phyloP scores from a whole-genome alignment of 2,888 invertebrate genomes.

The Phengaris alcon region DNA sequence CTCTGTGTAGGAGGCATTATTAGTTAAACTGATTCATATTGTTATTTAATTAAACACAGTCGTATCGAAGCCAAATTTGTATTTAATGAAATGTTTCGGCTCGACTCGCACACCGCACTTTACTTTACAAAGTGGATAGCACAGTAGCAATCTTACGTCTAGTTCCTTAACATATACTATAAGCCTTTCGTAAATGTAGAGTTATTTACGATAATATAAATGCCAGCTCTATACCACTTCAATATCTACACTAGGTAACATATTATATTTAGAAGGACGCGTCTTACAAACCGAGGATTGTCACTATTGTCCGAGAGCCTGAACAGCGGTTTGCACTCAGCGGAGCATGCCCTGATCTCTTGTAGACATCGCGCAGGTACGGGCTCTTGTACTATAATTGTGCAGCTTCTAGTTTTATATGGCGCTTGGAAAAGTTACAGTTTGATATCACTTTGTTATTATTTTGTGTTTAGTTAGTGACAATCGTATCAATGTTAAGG shows the following conservation, averaged over 20 bases:
- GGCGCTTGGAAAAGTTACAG: neutral
- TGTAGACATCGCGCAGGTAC: slow-evolving; percentile 36
- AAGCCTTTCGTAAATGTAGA: too few relatives aligned
- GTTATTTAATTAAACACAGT: too few relatives aligned
- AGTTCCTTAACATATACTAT: too few relatives aligned
- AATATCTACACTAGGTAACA: slow-evolving; percentile 7
- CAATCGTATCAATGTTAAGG: too few relatives aligned
- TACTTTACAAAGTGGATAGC: too few relatives aligned
- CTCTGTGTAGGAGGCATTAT: too few relatives aligned
- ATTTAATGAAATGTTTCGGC: too few relatives aligned
- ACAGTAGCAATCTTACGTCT: too few relatives aligned
- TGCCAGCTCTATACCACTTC: neutral
- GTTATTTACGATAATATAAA: neutral
- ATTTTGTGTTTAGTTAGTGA: neutral
- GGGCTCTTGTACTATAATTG: slow-evolving; percentile 26
- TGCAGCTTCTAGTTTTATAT: slow-evolving; percentile 13
- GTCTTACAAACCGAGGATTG: slow-evolving; percentile 41
- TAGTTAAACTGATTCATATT: too few relatives aligned
- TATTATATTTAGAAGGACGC: slow-evolving; percentile 24
- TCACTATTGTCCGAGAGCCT: slow-evolving; percentile 44
- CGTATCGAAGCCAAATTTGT: too few relatives aligned
- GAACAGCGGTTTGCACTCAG: slow-evolving; percentile 51
- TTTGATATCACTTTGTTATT: neutral
- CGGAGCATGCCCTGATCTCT: slow-evolving; percentile 42
- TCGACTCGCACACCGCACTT: too few relatives aligned